Evolutionary conservation across 2,888 invertebrate genomes (phyloP), one percentile per base, ranked within the genome.

Genomic region (Eupithecia abbreviata): DNA sequence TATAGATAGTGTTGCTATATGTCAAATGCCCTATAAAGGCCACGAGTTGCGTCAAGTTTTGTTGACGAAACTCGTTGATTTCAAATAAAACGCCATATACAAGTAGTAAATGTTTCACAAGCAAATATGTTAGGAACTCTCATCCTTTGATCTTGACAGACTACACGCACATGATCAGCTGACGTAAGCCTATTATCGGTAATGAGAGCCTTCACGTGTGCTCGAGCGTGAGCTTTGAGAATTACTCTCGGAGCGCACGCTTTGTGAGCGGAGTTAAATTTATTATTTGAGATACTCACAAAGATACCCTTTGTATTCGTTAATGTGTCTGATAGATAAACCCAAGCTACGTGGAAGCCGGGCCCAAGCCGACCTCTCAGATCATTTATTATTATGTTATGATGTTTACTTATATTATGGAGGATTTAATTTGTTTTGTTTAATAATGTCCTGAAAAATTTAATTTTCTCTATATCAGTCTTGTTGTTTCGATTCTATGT

Each of bases 1-100:
- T 73, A 74, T 69, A 66, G 72, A 67, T 75, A 77, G 78, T 79
- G 78, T 81, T 43, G 66, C 65, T 68, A 9, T 45, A 78, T 78
- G 73, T 76, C 71, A 76, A 72, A 78, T 68, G 65, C 74, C 15
- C 42, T 47, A 43, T 67, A 78, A 78, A 78, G 74, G 74, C 76
- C 74, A 76, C 51, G 41, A 47, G 72, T 78, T 78, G 76, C 76
- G 74, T 74, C 66, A 78, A 58, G 72, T 78, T 68, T 65, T 72
- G 73, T 51, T 69, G 73, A 68, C 42, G 66, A 71, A 71, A 65
- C 65, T 18, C 10, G 45, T 69, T 45, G 45, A 69, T 69, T 47
- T 77, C 58, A 55, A 73, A 65, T 66, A 49, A 42, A 55, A 67
- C 18, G 51, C 45, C 47, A 12, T 69, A 42, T 67, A 15, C 43